Base-by-base conservation (phyloP, 2,888 invertebrate genomes). In the Scaptomyza tumidula region DNA sequence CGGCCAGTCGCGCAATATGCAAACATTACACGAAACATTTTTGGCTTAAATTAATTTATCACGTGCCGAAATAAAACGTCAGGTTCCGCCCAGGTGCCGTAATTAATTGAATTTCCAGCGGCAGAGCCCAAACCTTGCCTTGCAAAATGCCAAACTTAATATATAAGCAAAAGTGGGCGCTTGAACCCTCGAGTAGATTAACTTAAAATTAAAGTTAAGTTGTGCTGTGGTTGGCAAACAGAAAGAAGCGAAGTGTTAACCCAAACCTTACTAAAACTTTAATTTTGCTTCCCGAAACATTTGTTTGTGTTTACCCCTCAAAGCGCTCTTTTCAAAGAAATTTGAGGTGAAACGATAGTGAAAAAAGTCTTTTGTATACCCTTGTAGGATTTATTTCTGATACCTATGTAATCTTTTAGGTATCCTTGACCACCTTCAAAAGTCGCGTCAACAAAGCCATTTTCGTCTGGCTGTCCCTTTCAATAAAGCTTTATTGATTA, bases 41-140 rank as follows among this genome's bases (percentile, higher is more conserved):
- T 65, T 53, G 78, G 78, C 71, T 80, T 80, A 78, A 83, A 83
- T 83, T 52, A 84, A 83, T 83, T 84, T 83, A 83, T 83, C 85
- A 82, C 85, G 85, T 80, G 85, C 78, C 80, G 64, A 80, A 84
- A 84, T 80, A 80, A 80, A 81, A 54, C 65, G 75, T 56, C 77
- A 64, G 61, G 66, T 53, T 63, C 63, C 56, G 67, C 59, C 62
- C 71, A 61, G 62, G 61, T 55, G 54, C 43, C 56, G 67, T 82
- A 85, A 85, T 83, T 82, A 83, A 83, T 83, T 85, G 78, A 83
- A 85, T 82, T 83, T 68, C 41, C 37, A 66, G 56, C 56, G 58
- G 13, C 46, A 37, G 56, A 50, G 52, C 60, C 48, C 49, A 49
- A 67, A 80, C 65, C 35, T 65, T 66, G 48, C 16, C 52, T n/a